phyloP scores from a whole-genome alignment of 1,140 invertebrate species.

The Paramacrobiotus metropolitanus region DNA sequence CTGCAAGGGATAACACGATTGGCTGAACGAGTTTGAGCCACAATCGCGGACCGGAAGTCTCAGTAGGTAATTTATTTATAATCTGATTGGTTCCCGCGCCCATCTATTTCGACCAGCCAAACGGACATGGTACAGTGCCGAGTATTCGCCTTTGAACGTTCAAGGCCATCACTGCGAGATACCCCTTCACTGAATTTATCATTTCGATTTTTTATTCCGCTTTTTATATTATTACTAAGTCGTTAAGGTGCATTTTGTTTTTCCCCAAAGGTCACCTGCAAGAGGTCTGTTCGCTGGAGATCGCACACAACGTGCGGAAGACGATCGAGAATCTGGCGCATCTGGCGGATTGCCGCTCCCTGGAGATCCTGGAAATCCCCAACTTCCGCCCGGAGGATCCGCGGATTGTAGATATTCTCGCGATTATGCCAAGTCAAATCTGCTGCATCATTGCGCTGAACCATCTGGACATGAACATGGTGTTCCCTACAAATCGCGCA shows the following conservation, averaged over 20 bases:
- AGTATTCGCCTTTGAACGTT: conserved; percentile 10
- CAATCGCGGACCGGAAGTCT: conserved; percentile 68
- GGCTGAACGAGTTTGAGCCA: conserved; percentile 57
- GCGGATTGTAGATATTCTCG: conserved; percentile 31
- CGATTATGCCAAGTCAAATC: conserved; percentile 17
- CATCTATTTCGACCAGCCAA: neutral
- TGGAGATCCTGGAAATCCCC: conserved; percentile 62
- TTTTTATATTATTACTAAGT: no score
- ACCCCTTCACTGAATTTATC: no score
- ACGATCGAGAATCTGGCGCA: conserved; percentile 43
- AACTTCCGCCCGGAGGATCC: conserved; percentile 56
- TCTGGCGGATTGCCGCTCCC: conserved; percentile 36
- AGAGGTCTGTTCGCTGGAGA: conserved; percentile 49
- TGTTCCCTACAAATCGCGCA: neutral
- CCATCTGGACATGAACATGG: neutral
- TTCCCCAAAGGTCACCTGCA: no score
- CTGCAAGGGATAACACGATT: conserved; percentile 40
- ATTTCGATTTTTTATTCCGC: no score
- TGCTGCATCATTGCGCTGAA: neutral
- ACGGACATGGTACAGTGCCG: no score
- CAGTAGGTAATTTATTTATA: conserved; percentile 28
- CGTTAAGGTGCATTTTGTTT: no score
- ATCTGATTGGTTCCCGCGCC: no score
- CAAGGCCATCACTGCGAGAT: no score
- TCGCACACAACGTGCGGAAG: conserved; percentile 56